Evolutionary conservation across 2,797 vertebrate species (phyloP).

Genomic region (Phataginus tricuspis): DNA sequence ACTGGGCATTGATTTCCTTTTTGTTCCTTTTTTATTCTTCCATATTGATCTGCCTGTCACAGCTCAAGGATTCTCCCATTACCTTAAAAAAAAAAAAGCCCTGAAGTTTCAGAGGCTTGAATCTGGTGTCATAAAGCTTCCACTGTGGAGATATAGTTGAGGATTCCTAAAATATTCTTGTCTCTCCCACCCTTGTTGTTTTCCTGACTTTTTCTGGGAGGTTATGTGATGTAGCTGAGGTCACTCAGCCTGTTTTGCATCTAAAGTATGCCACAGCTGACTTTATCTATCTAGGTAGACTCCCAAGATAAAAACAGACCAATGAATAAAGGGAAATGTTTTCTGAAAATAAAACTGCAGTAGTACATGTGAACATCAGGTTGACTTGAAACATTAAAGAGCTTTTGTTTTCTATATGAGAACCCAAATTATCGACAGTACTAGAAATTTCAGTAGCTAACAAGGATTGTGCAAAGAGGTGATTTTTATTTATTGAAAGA

Average conservation of each 20-base stretch:
- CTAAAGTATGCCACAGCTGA: background rate
- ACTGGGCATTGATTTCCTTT: constrained; percentile 59
- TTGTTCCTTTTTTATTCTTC: constrained; percentile 29
- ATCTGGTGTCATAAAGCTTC: background rate
- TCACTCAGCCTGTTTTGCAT: background rate
- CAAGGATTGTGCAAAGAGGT: background rate
- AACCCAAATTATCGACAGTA: constrained; percentile 17
- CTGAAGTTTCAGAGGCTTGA: background rate
- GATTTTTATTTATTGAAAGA: background rate
- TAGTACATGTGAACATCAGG: background rate
- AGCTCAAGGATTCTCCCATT: constrained; percentile 52
- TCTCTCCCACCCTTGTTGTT: background rate
- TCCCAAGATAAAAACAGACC: background rate
- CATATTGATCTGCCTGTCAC: constrained; percentile 62
- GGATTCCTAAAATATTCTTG: background rate
- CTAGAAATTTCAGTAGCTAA: background rate
- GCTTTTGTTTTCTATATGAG: background rate
- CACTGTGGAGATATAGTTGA: background rate
- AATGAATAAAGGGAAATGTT: background rate
- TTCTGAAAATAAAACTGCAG: background rate
- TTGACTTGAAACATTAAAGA: background rate
- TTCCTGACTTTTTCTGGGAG: background rate
- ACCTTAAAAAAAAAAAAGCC: background rate
- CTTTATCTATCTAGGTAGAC: background rate
- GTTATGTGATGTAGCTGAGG: background rate